Evolutionary conservation across 2,888 invertebrate genomes (phyloP).

Genomic region (Acanthosepion pharaonis): DNA sequence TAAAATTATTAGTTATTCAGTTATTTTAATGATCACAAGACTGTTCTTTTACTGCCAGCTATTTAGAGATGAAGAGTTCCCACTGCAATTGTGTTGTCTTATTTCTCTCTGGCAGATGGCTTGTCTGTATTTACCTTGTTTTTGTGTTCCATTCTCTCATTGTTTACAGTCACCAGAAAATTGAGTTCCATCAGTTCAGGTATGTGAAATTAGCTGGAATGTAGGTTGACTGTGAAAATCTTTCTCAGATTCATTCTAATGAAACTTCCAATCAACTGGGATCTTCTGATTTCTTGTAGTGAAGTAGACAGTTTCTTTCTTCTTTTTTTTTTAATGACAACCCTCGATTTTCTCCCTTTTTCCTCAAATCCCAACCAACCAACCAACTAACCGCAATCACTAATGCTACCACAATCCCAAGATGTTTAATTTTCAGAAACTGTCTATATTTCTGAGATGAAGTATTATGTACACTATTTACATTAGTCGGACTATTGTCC

Average conservation of each 20-base stretch:
- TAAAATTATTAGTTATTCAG: too few species aligned
- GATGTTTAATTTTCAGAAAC: too few species aligned
- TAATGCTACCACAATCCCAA: too few species aligned
- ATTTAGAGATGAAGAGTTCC: not conserved
- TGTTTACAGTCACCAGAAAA: not conserved
- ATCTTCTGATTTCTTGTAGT: too few species aligned
- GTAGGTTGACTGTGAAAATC: not conserved
- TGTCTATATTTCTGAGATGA: too few species aligned
- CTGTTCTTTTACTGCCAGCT: not conserved
- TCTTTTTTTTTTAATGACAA: not conserved
- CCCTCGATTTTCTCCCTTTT: not conserved
- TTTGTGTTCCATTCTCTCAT: not conserved
- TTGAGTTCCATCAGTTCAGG: not conserved
- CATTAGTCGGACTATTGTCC: too few species aligned
- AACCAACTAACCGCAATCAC: too few species aligned
- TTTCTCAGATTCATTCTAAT: not conserved
- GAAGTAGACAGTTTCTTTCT: too few species aligned
- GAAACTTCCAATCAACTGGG: too few species aligned
- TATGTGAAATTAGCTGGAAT: not conserved
- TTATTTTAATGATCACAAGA: not conserved
- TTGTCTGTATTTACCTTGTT: not conserved
- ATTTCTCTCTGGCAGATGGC: not conserved
- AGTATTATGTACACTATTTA: too few species aligned
- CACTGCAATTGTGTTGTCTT: not conserved
- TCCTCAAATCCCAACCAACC: not conserved